Evolutionary conservation across 2,113 vertebrate species (phyloP).

Genomic region (Fregata magnificens): DNA sequence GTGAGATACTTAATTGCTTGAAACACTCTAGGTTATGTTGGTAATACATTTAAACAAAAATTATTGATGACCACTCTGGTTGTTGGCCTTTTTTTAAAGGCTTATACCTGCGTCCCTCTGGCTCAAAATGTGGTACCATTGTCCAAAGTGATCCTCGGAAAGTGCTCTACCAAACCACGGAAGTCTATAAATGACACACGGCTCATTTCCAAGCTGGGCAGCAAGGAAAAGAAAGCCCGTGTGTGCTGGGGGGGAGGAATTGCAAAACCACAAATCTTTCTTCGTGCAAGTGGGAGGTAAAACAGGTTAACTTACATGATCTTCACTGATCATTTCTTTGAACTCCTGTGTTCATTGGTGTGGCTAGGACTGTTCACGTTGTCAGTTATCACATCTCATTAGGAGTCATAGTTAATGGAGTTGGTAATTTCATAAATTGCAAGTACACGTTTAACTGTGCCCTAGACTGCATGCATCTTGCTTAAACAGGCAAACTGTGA

Average conservation of each 20-base stretch:
- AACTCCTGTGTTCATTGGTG: background rate
- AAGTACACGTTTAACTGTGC: background rate
- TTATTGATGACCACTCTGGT: background rate
- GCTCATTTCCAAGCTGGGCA: background rate
- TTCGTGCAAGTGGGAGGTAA: background rate
- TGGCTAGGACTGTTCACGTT: rapidly evolving
- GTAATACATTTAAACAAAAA: background rate
- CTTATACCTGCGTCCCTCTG: background rate
- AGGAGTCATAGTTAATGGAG: background rate
- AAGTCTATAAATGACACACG: background rate
- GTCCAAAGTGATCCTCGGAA: background rate
- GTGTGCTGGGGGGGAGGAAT: background rate
- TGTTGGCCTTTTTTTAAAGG: background rate
- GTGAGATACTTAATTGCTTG: background rate
- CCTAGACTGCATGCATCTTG: background rate
- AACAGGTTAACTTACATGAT: background rate
- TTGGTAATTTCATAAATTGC: background rate
- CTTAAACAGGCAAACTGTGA: background rate
- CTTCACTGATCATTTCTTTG: background rate
- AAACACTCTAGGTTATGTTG: background rate
- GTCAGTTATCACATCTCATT: background rate
- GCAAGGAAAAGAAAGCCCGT: background rate
- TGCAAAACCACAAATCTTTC: background rate
- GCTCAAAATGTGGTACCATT: background rate
- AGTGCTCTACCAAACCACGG: background rate